A percentile compares a stretch with the other conserved stretches of the same genome.
phyloP scores from a whole-genome alignment of 2,888 invertebrate genomes.

The Sarcophaga variegata region DNA sequence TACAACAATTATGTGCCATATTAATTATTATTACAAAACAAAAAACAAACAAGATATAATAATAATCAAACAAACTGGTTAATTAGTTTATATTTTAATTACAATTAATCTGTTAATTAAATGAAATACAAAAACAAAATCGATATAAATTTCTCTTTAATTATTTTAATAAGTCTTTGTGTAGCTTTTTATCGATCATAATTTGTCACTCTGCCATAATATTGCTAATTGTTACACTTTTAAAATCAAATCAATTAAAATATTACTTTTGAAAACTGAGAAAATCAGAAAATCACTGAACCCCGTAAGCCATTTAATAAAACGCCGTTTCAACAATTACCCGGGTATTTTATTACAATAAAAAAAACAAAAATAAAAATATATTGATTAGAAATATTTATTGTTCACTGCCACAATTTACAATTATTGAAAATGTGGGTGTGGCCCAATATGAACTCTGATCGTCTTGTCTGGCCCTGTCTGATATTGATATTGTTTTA shows the following conservation, averaged over 20 bases:
- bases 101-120: background rate
- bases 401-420: background rate
- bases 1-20: background rate
- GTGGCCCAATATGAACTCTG: conserved; percentile 1
- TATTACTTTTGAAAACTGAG: background rate
- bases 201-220: conserved; percentile 11
- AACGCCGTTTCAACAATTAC: background rate
- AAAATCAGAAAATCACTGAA: background rate
- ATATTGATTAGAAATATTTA: background rate
- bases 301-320: background rate
- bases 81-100: background rate
- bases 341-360: background rate
- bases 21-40: background rate
- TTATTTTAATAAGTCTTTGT: background rate
- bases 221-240: background rate
- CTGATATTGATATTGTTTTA: background rate
- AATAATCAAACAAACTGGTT: background rate
- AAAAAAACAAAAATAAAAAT: background rate
- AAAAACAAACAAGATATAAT: too few species aligned
- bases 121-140: background rate
- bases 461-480: background rate
- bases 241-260: conserved; percentile 3
- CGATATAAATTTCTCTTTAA: background rate
- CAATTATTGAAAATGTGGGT: conserved; percentile 12
- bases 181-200: conserved; percentile 11